Evolutionary conservation across 2,797 vertebrate genomes (phyloP).

Genomic region (Sphenopsis melanotis): DNA sequence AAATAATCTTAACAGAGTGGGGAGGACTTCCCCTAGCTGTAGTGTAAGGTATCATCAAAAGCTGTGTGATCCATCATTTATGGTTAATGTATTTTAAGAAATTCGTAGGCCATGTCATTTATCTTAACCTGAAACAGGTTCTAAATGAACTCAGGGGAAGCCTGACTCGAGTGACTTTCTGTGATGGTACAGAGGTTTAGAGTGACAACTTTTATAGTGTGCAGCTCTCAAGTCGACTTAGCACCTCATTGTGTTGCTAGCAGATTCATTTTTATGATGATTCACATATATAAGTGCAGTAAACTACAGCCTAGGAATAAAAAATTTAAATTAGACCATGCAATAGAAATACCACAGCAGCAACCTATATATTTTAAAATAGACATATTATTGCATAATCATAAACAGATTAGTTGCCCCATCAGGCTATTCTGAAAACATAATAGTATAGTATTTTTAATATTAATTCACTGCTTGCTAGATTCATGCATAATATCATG

Average conservation of each 20-base stretch:
- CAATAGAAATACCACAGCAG: not conserved
- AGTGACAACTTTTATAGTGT: not conserved
- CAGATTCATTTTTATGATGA: not conserved
- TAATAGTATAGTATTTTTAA: not conserved
- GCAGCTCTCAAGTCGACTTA: not conserved
- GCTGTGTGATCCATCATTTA: not conserved
- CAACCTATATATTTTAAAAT: not conserved
- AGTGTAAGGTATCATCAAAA: not conserved
- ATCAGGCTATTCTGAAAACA: not conserved
- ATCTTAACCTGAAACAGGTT: not conserved
- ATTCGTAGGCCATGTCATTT: not conserved
- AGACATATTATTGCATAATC: not conserved
- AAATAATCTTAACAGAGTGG: not conserved
- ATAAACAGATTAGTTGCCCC: not conserved
- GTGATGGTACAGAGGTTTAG: not conserved
- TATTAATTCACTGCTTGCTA: not conserved
- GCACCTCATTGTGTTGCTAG: not conserved
- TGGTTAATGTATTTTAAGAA: not conserved
- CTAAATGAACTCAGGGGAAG: not conserved
- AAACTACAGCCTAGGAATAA: not conserved
- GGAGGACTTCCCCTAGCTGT: not conserved
- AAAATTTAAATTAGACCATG: not conserved
- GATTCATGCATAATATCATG: not conserved
- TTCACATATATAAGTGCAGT: not conserved
- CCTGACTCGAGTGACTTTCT: not conserved